These are phyloP conservation scores for Agonopterix heracliana DNA, from an alignment of 2,888 invertebrate genomes.

Conservation along the genomic window DNA sequence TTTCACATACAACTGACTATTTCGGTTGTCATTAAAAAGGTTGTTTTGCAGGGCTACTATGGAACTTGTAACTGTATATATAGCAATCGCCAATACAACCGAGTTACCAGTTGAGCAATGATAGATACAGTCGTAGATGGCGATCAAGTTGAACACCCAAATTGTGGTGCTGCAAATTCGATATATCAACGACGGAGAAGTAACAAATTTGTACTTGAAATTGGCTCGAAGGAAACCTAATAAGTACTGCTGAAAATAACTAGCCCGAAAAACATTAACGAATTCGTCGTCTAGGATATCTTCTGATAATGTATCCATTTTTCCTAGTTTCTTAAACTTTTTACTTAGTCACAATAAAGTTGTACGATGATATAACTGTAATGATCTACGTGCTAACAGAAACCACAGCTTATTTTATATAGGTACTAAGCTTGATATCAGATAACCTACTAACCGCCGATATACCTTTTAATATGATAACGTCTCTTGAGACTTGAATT, in stretches of 20 bases:
- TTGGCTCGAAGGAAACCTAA: constrained; percentile 42
- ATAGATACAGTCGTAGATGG: too few relatives aligned
- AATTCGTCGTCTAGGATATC: constrained; percentile 43
- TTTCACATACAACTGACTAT: constrained; percentile 38
- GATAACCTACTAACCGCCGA: too few relatives aligned
- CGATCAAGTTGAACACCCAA: neutral
- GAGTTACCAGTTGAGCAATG: too few relatives aligned
- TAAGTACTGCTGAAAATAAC: constrained; percentile 30
- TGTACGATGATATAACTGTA: too few relatives aligned
- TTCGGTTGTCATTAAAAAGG: constrained; percentile 28
- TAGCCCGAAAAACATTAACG: constrained; percentile 26
- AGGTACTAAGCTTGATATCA: too few relatives aligned
- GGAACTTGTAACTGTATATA: constrained; percentile 4
- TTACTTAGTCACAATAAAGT: too few relatives aligned
- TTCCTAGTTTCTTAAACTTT: neutral
- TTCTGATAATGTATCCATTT: constrained; percentile 25
- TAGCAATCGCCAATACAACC: constrained; percentile 16
- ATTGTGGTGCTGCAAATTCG: constrained; percentile 32
- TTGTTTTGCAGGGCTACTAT: constrained; percentile 4
- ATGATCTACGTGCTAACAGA: too few relatives aligned
- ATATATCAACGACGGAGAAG: constrained; percentile 28
- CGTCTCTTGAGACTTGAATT: too few relatives aligned
- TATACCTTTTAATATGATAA: too few relatives aligned
- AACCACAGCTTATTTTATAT: too few relatives aligned
- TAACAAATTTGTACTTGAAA: constrained; percentile 36